A percentile compares a stretch with the other conserved stretches of the same genome.
These are phyloP conservation scores for rabbit (Oryctolagus cuniculus) DNA, from an alignment of 2,113 vertebrate species.

Conservation along the genomic window DNA sequence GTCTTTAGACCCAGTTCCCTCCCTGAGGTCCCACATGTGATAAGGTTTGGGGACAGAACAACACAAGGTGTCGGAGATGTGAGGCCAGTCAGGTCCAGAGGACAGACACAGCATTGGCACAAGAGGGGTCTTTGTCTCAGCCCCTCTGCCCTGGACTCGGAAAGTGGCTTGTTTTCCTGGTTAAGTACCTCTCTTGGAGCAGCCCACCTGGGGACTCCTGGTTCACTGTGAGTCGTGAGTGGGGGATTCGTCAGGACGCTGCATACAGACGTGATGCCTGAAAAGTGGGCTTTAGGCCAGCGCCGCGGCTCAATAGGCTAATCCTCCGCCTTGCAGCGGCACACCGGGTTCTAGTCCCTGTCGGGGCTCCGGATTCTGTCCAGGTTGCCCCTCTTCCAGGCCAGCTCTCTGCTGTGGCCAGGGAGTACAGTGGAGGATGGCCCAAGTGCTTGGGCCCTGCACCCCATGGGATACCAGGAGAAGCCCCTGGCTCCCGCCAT, in stretches of 20 bases:
- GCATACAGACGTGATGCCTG: background rate
- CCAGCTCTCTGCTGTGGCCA: too few relatives aligned
- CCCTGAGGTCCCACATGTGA: background rate
- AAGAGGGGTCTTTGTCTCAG: background rate
- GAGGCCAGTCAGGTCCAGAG: background rate
- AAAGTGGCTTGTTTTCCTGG: background rate
- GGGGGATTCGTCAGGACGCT: background rate
- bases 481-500: too few relatives aligned
- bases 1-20: background rate
- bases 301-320: too few relatives aligned
- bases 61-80: rapidly evolving
- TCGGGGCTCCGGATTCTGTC: too few relatives aligned
- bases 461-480: too few relatives aligned
- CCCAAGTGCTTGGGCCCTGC: too few relatives aligned
- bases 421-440: too few relatives aligned
- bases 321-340: too few relatives aligned
- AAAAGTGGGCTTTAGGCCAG: background rate
- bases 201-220: background rate
- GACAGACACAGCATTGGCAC: background rate
- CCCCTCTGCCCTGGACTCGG: background rate
- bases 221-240: background rate
- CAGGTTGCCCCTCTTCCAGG: too few relatives aligned
- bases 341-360: too few relatives aligned
- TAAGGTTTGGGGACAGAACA: background rate
- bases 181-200: background rate